These are phyloP conservation scores for Pampusana beccarii DNA, from an alignment of 2,113 vertebrate genomes.

Conservation along the genomic window DNA sequence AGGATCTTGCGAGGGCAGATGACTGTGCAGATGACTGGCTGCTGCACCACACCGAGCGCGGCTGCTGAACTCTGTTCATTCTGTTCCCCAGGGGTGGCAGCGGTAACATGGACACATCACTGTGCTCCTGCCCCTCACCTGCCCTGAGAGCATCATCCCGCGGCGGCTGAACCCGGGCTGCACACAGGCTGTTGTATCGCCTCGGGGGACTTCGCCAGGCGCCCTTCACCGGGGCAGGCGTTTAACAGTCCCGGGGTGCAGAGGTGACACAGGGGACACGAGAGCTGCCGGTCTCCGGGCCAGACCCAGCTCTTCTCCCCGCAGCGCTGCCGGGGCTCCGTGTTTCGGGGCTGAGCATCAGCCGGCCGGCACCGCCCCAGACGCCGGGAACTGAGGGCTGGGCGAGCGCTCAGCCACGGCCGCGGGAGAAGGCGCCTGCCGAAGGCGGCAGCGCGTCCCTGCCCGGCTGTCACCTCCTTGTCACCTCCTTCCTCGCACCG, in stretches of 20 bases:
- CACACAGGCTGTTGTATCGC: rapidly evolving
- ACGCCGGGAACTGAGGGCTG: too few relatives aligned
- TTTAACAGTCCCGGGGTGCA: background rate
- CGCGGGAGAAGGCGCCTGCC: too few relatives aligned
- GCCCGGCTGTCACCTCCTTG: too few relatives aligned
- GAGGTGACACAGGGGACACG: background rate
- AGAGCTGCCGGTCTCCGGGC: background rate
- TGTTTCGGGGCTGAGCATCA: too few relatives aligned
- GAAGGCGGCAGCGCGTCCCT: too few relatives aligned
- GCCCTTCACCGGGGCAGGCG: too few relatives aligned
- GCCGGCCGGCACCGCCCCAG: too few relatives aligned
- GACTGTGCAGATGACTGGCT: background rate
- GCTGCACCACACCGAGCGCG: rapidly evolving
- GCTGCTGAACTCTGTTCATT: rapidly evolving
- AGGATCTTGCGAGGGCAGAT: background rate
- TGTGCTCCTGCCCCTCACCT: background rate
- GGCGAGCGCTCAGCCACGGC: too few relatives aligned
- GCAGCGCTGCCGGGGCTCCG: too few relatives aligned
- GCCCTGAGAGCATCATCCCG: rapidly evolving
- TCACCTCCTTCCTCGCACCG: background rate
- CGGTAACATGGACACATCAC: rapidly evolving
- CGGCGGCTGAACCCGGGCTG: background rate
- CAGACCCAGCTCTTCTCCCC: too few relatives aligned
- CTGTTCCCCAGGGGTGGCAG: rapidly evolving
- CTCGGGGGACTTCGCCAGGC: background rate